Conservation (phyloP, 2,797 vertebrate genomes). For the Halcyon badia region DNA sequence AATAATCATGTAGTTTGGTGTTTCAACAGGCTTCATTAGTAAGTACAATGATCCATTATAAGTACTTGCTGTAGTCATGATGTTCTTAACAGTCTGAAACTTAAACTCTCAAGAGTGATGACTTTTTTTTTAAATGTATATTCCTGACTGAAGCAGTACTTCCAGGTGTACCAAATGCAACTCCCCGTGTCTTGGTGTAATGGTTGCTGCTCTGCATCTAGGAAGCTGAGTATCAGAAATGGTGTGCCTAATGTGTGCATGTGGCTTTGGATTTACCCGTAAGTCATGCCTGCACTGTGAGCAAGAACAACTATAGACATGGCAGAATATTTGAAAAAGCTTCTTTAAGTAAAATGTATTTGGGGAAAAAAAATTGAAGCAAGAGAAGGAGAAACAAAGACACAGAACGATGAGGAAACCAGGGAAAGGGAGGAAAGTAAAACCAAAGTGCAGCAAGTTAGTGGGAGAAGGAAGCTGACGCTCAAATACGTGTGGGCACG, state of each 20-base stretch:
- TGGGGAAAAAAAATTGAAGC: not conserved
- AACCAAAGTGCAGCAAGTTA: not conserved
- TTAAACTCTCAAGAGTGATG: not conserved
- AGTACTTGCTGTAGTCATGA: constrained; percentile 50
- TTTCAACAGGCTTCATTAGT: constrained; percentile 67
- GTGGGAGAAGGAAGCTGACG: not conserved
- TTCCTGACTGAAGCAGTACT: not conserved
- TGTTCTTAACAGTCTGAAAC: constrained; percentile 53
- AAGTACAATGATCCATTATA: constrained; percentile 69
- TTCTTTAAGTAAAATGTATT: not conserved
- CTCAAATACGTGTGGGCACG: not conserved
- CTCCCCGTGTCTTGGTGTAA: not conserved
- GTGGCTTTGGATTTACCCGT: not conserved
- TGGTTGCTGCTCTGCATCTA: not conserved
- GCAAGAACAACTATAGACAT: not conserved
- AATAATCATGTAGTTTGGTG: constrained; percentile 66
- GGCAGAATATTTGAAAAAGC: not conserved
- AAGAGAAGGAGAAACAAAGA: not conserved
- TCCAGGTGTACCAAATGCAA: not conserved
- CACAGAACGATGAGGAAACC: not conserved
- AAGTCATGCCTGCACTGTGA: not conserved
- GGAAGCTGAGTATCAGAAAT: not conserved
- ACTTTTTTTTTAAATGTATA: not conserved
- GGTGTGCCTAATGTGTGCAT: fast-evolving
- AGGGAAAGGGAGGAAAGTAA: not conserved